Evolutionary conservation across 1,140 invertebrate species (phyloP).

Genomic region (Brachionus rotundiformis): DNA sequence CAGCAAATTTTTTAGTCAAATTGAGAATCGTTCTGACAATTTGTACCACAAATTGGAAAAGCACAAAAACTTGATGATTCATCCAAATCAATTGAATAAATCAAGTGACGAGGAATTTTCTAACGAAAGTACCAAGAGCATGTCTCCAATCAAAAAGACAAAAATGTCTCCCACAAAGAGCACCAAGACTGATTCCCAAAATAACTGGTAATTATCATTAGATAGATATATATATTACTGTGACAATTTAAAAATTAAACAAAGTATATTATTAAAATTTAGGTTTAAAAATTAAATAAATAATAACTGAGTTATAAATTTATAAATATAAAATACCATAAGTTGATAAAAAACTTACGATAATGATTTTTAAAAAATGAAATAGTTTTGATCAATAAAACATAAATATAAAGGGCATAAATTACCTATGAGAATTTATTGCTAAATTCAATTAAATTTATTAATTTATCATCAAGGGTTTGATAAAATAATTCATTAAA

Average conservation of each 20-base stretch:
- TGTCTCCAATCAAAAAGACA: background rate
- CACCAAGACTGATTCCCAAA: background rate
- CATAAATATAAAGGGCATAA: too few relatives aligned
- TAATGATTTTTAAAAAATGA: too few relatives aligned
- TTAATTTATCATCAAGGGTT: too few relatives aligned
- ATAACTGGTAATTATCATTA: slow-evolving; percentile 13
- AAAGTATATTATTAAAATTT: too few relatives aligned
- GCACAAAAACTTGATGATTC: background rate
- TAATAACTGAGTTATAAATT: too few relatives aligned
- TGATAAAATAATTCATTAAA: too few relatives aligned
- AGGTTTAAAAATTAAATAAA: too few relatives aligned
- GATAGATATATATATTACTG: background rate
- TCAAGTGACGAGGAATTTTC: slow-evolving; percentile 23
- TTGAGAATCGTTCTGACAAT: slow-evolving; percentile 14
- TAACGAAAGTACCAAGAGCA: background rate
- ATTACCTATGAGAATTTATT: too few relatives aligned
- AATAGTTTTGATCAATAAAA: too few relatives aligned
- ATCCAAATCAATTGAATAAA: background rate
- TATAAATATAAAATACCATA: too few relatives aligned
- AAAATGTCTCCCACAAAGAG: background rate
- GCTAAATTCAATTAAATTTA: too few relatives aligned
- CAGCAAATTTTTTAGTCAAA: slow-evolving; percentile 33
- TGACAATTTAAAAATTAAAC: background rate
- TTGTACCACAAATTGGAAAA: slow-evolving; percentile 1
- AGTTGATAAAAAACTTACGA: too few relatives aligned